Base-by-base conservation (phyloP, 2,113 vertebrate species). In the Anguilla rostrata region DNA sequence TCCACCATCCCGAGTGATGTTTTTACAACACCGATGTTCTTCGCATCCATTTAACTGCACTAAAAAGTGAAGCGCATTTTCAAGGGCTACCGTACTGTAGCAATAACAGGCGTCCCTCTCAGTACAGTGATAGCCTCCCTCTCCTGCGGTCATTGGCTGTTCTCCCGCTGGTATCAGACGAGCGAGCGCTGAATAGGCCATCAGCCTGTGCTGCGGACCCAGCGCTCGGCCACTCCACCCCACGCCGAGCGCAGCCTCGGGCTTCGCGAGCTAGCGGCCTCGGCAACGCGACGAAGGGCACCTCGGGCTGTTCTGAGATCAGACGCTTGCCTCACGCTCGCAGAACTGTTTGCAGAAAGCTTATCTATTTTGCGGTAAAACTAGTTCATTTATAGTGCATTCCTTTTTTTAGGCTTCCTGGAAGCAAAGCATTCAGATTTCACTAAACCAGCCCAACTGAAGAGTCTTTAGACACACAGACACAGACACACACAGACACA, bases 121-220 rank as follows among this genome's bases (percentile, higher is more conserved):
- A 1, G 22, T 63, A 63, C 22, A 63, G 60, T 22, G 22, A 63
- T 63, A 26, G 22, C 18, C 60, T 63, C 60, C 8, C 18, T 26
- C 60, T 63, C 60, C 60, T 26, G 16, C 11, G 66, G n/a, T 75
- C 26, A 34, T 29, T 75, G 18, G 2, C 9, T 8, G 11, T 75
- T 29, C 22, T 15, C 18, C 60, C 60, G 49, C 39, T 39, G 34
- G 75, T 57, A 78, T n/a, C 18, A 39, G 84, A 57, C 15, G 84
- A 85, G 78, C n/a, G 79, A 85, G 79, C 39, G 11, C 49, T 53
- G 49, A 53, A 53, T 53, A 53, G 39, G 53, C 75, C 78, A 85
- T 80, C 84, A 81, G 84, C 39, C 78, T 22, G 11, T 60, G 39
- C 78, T 11, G 5, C 80, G 84, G 84, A 29, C 78, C 78, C 84